Base-by-base conservation (phyloP, 1,140 invertebrate genomes). In the Trinorchestia longiramus region DNA sequence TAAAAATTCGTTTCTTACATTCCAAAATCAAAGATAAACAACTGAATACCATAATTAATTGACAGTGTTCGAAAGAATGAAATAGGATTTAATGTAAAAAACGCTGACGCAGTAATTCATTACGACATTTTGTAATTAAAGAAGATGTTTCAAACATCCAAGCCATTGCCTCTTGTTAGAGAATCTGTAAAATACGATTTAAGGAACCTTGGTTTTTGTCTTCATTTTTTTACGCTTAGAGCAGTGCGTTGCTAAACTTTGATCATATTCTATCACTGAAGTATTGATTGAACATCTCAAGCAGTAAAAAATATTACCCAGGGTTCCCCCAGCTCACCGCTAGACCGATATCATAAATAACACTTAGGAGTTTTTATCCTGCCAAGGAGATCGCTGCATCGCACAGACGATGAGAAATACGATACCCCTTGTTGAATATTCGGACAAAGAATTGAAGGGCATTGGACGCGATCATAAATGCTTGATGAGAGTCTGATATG, bases 381-480 rank as follows among this genome's bases (percentile, higher is more conserved):
- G 28, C 62, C 62, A 11, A 77, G 11, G 62, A 77, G 62, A 77
- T 77, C 11, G 62, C 62, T 1, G 62, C 62, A 77, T 77, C 62
- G 62, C 62, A 77, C 62, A 28, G 28, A 3, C 62, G 62, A 77
- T 77, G 62, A 77, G 62, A 77, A 77, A 77, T 77, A 77, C 62
- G 62, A 77, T 77, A 77, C 36, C 62, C 62, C 62, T 77, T 77
- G 62, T 77, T 77, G 62, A 77, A 77, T 77, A 77, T 77, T 77
- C 62, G 62, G 1, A 77, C 62, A 77, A 77, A 77, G 62, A 77
- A 36, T 36, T 77, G 62, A 77, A 77, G 62, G 62, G 62, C 62
- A 77, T 15, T 36, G 62, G 15, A 77, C 28, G 62, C 62, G 62
- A 77, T 77, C 62, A 77, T 77, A 77, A 77, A 77, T 77, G 62